Evolutionary conservation across 2,888 invertebrate genomes (phyloP), one percentile per base, ranked within the genome.

Genomic region (Lycia hirtaria): DNA sequence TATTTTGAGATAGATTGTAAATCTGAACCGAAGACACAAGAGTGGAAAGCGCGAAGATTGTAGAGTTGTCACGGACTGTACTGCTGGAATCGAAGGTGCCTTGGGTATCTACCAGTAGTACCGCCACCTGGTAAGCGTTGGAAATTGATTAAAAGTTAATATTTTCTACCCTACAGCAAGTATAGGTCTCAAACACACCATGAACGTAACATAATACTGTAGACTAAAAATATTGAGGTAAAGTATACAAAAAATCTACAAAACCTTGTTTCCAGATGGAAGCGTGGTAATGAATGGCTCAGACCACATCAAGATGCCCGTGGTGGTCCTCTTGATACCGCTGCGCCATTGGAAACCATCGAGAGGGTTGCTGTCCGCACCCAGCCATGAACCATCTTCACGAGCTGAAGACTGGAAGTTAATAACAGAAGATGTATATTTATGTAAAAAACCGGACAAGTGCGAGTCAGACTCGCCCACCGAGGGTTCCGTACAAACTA

Each of bases 81-180:
- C 97, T 97, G 83, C 97, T 96, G 81, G 96, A 97, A 86, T 98
- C 98, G 91, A 98, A 98, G 32, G 97, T 96, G 60, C 98, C 96
- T 88, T 98, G 98, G 15, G 98, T 98, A 82, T 98, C 93, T 63
- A 98, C 94, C 72, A 98, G 85, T 63, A 98, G 93, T 20, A 98
- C 94, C 53, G 96, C 97, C 48, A 97, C 93, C 94, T 94, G 80
- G 4, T 12, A 1, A 26, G 6, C n/a, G n/a, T n/a, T n/a, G n/a
- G n/a, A n/a, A n/a, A n/a, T n/a, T n/a, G n/a, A n/a, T n/a, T n/a
- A n/a, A n/a, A n/a, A n/a, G n/a, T n/a, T n/a, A n/a, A n/a, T n/a
- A n/a, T n/a, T n/a, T n/a, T n/a, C n/a, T n/a, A n/a, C n/a, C n/a
- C n/a, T n/a, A n/a, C n/a, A n/a, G n/a, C n/a, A n/a, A n/a, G n/a